phyloP scores from a whole-genome alignment of 2,113 vertebrate species.

The Colossoma macropomum region DNA sequence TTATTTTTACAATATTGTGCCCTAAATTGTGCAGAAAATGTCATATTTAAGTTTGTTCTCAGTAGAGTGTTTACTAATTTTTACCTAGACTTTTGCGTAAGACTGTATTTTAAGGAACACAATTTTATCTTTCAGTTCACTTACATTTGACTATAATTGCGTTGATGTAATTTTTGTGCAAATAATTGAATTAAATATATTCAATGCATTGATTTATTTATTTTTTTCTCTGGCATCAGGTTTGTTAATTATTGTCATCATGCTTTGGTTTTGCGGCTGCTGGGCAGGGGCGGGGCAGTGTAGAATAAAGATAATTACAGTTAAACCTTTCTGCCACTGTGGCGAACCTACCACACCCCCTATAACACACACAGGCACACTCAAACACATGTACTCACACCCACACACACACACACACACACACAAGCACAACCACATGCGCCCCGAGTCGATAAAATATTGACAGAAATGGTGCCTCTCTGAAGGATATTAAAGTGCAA shows the following conservation, averaged over 20 bases:
- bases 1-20: too few relatives aligned
- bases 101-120: too few relatives aligned
- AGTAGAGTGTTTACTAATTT: too few relatives aligned
- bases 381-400: not conserved
- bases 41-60: too few relatives aligned
- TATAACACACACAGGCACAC: not conserved
- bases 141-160: too few relatives aligned
- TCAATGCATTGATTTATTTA: too few relatives aligned
- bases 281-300: too few relatives aligned
- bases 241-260: not conserved
- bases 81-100: too few relatives aligned
- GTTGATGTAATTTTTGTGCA: too few relatives aligned
- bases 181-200: too few relatives aligned
- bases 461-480: conserved; percentile 36
- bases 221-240: not conserved
- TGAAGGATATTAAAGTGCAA: conserved; percentile 50
- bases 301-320: not conserved
- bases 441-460: conserved; percentile 38
- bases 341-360: conserved; percentile 17
- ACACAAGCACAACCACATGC: conserved; percentile 28
- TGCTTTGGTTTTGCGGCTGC: not conserved
- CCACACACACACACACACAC: conserved; percentile 2
- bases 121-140: too few relatives aligned
- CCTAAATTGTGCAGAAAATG: too few relatives aligned
- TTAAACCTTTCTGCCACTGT: conserved; percentile 19